Percentiles rank a stretch among this genome's conserved stretches.
Evolutionary conservation across 2,113 vertebrate species (phyloP).

Genomic region (Chaenogobius annularis): DNA sequence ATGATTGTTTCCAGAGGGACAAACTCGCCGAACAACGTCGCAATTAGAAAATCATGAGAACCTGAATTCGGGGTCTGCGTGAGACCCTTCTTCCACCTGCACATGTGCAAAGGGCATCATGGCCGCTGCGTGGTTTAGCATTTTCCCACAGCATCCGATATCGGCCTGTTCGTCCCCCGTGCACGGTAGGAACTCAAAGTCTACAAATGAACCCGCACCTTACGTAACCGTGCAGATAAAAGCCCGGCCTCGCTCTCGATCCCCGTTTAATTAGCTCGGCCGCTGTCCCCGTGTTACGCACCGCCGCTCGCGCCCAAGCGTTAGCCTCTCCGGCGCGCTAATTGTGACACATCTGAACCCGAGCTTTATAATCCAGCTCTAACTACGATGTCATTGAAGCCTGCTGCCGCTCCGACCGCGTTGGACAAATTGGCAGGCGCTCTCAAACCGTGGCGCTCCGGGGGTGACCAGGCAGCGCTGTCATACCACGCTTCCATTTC

Average conservation of each 20-base stretch:
- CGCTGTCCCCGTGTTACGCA: conserved; percentile 11
- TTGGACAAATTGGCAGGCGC: conserved; percentile 31
- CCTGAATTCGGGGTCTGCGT: too few species aligned
- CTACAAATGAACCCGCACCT: background rate
- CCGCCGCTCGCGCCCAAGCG: background rate
- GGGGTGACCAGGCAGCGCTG: background rate
- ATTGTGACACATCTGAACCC: conserved; percentile 23
- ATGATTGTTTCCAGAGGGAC: too few species aligned
- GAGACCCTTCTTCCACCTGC: too few species aligned
- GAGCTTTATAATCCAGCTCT: conserved; percentile 16
- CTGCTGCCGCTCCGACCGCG: conserved; percentile 1
- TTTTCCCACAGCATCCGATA: too few species aligned
- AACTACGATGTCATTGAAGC: conserved; percentile 10
- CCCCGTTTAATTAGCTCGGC: background rate
- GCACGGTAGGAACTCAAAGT: too few species aligned
- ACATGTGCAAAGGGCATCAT: too few species aligned
- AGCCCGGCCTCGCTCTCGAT: background rate
- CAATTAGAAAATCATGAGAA: too few species aligned
- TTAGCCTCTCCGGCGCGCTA: conserved; percentile 17
- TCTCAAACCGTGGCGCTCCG: background rate
- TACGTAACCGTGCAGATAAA: background rate
- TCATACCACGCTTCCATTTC: background rate
- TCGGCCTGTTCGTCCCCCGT: too few species aligned
- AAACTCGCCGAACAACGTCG: too few species aligned
- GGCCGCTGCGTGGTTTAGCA: too few species aligned